Percentiles rank a stretch among this genome's conserved stretches.
These are phyloP conservation scores for Hestina assimilis DNA, from an alignment of 1,140 invertebrate genomes.

Conservation along the genomic window DNA sequence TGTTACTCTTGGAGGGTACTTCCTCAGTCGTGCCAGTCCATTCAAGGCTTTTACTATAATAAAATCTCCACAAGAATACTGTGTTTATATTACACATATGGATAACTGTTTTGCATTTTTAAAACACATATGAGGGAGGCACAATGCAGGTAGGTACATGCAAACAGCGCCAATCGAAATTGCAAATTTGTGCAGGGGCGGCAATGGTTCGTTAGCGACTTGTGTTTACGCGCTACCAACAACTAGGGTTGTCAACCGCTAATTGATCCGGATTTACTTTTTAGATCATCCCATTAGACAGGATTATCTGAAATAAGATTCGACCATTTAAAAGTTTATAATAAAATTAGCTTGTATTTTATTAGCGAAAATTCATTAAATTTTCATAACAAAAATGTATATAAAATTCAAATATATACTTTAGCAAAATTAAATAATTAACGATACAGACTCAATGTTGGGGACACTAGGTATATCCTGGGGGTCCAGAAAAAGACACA, in stretches of 20 bases:
- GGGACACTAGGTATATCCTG: too few relatives aligned
- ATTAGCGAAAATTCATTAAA: too few relatives aligned
- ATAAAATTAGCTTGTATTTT: not conserved
- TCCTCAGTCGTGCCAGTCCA: too few relatives aligned
- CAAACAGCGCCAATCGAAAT: slow-evolving; percentile 73
- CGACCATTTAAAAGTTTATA: not conserved
- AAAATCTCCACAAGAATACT: too few relatives aligned
- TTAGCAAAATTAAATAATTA: too few relatives aligned
- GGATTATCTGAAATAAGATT: slow-evolving; percentile 24
- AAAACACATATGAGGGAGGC: slow-evolving; percentile 24
- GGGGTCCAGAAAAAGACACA: too few relatives aligned
- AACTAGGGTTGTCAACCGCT: slow-evolving; percentile 64
- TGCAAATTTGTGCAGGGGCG: slow-evolving; percentile 76
- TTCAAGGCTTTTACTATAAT: too few relatives aligned
- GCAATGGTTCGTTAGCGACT: slow-evolving; percentile 71
- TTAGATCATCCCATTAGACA: slow-evolving; percentile 36
- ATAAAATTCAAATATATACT: too few relatives aligned
- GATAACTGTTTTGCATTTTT: slow-evolving; percentile 5
- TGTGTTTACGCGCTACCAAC: slow-evolving; percentile 69
- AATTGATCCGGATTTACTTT: slow-evolving; percentile 63
- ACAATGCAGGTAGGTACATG: slow-evolving; percentile 43
- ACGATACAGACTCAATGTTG: too few relatives aligned
- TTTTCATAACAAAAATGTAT: too few relatives aligned
- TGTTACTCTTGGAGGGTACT: too few relatives aligned
- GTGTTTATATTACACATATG: not conserved